Percentiles rank a stretch among this genome's conserved stretches.
Conservation (phyloP, 2,888 invertebrate genomes). For the Petrolisthes cinctipes region DNA sequence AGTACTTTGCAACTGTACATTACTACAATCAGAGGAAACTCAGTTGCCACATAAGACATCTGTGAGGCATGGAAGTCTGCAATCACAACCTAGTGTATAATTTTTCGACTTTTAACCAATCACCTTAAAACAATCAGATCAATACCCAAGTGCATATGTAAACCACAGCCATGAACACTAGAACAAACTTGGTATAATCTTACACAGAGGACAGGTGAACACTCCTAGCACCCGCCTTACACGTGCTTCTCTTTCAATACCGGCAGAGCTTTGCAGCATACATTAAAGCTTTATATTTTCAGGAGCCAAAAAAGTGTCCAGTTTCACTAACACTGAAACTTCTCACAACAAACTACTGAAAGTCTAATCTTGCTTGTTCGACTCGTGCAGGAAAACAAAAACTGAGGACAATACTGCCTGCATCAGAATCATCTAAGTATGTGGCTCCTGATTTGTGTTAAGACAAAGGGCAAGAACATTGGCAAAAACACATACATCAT, state of each 20-base stretch:
- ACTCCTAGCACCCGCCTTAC: conserved; percentile 6
- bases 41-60: not conserved
- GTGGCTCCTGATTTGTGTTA: conserved; percentile 32
- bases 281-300: conserved; percentile 53
- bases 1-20: not conserved
- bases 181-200: conserved; percentile 1
- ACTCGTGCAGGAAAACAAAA: conserved; percentile 12
- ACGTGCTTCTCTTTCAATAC: not conserved
- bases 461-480: conserved; percentile 43
- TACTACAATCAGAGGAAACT: not conserved
- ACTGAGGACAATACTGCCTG: conserved; percentile 14
- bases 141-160: conserved; percentile 41
- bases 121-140: conserved; percentile 56
- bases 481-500: conserved; percentile 18
- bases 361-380: conserved; percentile 46
- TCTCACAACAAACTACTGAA: conserved; percentile 56
- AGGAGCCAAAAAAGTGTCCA: conserved; percentile 51
- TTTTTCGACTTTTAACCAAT: conserved; percentile 41
- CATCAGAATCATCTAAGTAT: conserved; percentile 12
- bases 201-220: conserved; percentile 14
- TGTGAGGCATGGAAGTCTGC: conserved; percentile 15
- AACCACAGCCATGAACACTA: conserved; percentile 39
- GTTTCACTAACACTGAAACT: conserved; percentile 54
- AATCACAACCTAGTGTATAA: conserved; percentile 27
- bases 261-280: conserved; percentile 26